A percentile compares a stretch with the other conserved stretches of the same genome.
phyloP scores from a whole-genome alignment of 2,113 vertebrate species.

The Seriola rivoliana region DNA sequence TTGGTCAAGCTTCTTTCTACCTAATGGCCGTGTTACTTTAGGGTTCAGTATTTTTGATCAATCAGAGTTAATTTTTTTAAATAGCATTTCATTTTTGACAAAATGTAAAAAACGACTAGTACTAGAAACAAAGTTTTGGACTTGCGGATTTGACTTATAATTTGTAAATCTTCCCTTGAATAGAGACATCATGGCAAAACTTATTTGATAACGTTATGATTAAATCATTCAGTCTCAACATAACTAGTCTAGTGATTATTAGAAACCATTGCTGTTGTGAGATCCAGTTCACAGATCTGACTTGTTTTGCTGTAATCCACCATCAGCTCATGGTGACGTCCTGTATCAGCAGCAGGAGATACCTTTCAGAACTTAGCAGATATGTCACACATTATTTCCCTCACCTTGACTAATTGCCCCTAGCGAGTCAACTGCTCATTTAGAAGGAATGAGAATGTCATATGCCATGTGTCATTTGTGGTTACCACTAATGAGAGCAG shows the following conservation, averaged over 20 bases:
- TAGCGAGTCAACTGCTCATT: slow-evolving; percentile 1
- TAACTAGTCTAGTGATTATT: neutral
- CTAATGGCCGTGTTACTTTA: no score
- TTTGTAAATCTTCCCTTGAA: neutral
- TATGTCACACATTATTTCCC: slow-evolving; percentile 23
- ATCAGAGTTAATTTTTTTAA: no score
- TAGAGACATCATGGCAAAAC: neutral
- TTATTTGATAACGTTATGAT: neutral
- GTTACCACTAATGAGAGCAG: slow-evolving; percentile 42
- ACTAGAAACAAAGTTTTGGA: no score
- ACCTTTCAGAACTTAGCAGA: slow-evolving; percentile 8
- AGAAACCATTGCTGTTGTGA: neutral
- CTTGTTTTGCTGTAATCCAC: neutral
- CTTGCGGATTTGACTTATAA: no score
- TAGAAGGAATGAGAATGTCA: slow-evolving; percentile 7
- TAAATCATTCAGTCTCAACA: neutral
- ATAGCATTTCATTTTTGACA: no score
- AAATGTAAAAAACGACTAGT: no score
- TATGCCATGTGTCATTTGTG: slow-evolving; percentile 33
- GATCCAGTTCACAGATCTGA: neutral
- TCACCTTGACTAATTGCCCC: slow-evolving; percentile 15
- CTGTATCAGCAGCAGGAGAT: slow-evolving; percentile 10
- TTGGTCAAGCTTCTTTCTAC: neutral
- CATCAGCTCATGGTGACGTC: neutral
- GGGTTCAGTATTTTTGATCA: no score